Conservation (phyloP, 1,140 invertebrate species). For the Eupristina koningsbergeri region DNA sequence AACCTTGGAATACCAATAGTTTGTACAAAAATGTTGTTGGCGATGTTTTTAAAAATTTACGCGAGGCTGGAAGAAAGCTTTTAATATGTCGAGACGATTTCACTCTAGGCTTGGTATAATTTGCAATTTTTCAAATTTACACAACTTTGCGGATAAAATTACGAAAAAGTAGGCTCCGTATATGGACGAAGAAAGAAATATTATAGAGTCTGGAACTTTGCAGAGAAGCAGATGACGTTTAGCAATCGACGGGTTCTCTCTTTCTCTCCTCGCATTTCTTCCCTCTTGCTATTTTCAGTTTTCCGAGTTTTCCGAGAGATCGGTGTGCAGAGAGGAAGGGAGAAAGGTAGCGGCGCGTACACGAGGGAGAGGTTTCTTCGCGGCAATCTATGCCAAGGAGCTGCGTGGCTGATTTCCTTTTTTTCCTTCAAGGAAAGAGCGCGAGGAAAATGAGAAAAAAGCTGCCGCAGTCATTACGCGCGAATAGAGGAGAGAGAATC, state of each 20-base stretch:
- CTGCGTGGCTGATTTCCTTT: constrained; percentile 44
- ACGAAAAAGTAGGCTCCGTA: not conserved
- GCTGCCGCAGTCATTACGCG: constrained; percentile 20
- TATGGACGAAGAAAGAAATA: not conserved
- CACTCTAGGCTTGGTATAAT: not conserved
- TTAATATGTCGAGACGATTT: not conserved
- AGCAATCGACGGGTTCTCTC: not conserved
- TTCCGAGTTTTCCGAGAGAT: not conserved
- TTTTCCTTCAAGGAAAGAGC: constrained; percentile 45
- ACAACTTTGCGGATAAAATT: not conserved
- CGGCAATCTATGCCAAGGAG: constrained; percentile 49
- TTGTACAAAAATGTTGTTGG: no score
- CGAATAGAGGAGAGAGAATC: constrained; percentile 17
- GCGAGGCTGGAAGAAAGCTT: not conserved
- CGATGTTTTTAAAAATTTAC: no score
- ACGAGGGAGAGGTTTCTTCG: constrained; percentile 41
- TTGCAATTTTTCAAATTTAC: not conserved
- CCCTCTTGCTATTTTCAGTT: not conserved
- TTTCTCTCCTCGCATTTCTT: not conserved
- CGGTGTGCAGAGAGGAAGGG: not conserved
- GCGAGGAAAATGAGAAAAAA: constrained; percentile 41
- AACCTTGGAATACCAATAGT: no score
- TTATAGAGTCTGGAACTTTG: constrained; percentile 10
- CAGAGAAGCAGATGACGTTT: not conserved
- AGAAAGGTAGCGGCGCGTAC: constrained; percentile 17